Base-by-base conservation (phyloP, 2,888 invertebrate species). In the Sesia apiformis region DNA sequence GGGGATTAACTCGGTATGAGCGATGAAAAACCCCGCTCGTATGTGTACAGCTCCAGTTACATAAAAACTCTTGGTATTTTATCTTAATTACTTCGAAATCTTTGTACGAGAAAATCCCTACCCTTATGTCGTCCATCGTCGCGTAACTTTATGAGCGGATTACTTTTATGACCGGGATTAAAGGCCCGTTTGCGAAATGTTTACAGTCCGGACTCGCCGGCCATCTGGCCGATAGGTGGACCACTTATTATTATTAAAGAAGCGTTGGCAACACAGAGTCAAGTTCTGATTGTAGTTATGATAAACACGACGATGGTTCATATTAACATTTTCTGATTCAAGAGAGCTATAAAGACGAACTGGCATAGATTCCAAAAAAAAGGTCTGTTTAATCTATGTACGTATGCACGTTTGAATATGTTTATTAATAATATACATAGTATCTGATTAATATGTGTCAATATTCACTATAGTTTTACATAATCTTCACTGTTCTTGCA, bases 61-160 rank as follows among this genome's bases (percentile, higher is more conserved):
- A 80, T 76, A 81, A 85, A 82, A 88, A 84, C 76, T 81, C 78
- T 73, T 74, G 78, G 80, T 76, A 78, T 89, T 89, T 88, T 87
- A 86, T 89, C 86, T 86, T 89, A 89, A 89, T 89, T 88, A 89
- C 84, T 84, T 83, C 71, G 80, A 79, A 86, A 87, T 89, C 88
- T 87, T 88, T 83, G 84, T 79, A 74, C 64, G 83, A 81, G 79
- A 75, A 81, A 87, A 88, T 85, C 86, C 86, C 75, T 80, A 82
- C 86, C 87, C 88, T 86, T 83, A 81, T 81, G 85, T 80, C 86
- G 87, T 87, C 87, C 87, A 87, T 87, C 86, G 84, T 83, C 80
- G 85, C 80, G 83, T 81, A 82, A 85, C 81, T 89, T 89, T 88
- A 89, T 85, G 87, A 81, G 80, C 75, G 83, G 87, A 89, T 88